A percentile compares a stretch with the other conserved stretches of the same genome.
Evolutionary conservation across 1,140 invertebrate species (phyloP).

Genomic region (Saccostrea glomerata): DNA sequence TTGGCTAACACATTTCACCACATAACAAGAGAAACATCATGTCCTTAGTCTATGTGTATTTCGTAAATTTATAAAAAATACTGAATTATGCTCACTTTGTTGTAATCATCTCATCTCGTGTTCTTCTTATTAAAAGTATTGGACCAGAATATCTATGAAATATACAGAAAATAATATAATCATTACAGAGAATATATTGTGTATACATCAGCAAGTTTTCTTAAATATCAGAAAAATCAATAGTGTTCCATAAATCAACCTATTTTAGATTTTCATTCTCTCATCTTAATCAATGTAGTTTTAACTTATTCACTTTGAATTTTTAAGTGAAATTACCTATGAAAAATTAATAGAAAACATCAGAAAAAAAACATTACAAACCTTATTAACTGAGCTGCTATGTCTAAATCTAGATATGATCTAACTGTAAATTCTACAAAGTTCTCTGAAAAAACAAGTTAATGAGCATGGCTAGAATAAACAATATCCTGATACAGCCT

Average conservation of each 20-base stretch:
- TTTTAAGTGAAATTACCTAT: background rate
- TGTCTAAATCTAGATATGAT: slow-evolving; percentile 53
- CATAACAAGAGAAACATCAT: no score
- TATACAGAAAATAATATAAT: slow-evolving; percentile 2
- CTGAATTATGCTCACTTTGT: slow-evolving; percentile 73
- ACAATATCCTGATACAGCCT: no score
- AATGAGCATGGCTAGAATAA: background rate
- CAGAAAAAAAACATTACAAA: background rate
- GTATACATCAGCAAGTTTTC: background rate
- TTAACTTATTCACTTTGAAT: background rate
- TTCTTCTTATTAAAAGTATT: slow-evolving; percentile 89
- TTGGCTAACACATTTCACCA: no score
- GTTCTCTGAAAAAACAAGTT: background rate
- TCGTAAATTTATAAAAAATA: background rate
- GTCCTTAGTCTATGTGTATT: no score
- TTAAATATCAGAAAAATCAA: no score
- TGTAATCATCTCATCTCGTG: slow-evolving; percentile 94
- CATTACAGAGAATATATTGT: background rate
- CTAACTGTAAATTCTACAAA: slow-evolving; percentile 34
- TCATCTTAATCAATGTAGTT: background rate
- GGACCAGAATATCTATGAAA: slow-evolving; percentile 85
- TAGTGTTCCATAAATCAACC: no score
- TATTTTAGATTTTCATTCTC: background rate
- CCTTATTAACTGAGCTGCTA: slow-evolving; percentile 50
- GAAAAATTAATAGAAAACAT: background rate